Evolutionary conservation across 2,888 invertebrate genomes (phyloP), one percentile per base, ranked within the genome.

Genomic region (Habroteleia sp.): DNA sequence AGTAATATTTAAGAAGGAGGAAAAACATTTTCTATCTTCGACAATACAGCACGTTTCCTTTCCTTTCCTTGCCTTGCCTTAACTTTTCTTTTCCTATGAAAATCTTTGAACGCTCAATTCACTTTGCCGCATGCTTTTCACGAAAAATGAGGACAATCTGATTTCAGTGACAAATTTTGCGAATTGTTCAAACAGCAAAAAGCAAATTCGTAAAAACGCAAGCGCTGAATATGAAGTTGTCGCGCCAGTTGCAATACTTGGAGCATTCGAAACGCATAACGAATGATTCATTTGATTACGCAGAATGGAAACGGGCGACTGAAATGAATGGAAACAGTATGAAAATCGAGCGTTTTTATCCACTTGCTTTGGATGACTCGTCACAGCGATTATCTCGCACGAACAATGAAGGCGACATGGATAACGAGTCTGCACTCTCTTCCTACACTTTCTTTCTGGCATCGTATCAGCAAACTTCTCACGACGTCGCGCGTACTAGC

Each of bases 351-450:
- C 27, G 35, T 66, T 66, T 56, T 66, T 65, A 33, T 33, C 35
- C 52, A 52, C 50, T 48, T 52, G 48, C 65, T 39, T 20, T 8
- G 37, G 29, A 37, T 8, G 46, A 23, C 39, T 54, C 44, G 54
- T 42, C 65, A 65, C 44, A 42, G 25, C 52, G 52, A 65, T 65
- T 66, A 66, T 66, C 66, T 46, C 50, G 66, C 56, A 39, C 56
- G 56, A 48, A 66, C 66, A 66, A 66, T 66, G 14, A 11, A 14
- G 39, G 39, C 68, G 46, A 54, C 42, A 65, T 52, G 65, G 44
- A 35, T 58, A 58, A 68, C 68, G 50, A 68, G 68, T 56, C 65
- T 39, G 68, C 68, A 27, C 50, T 48, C 66, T 46, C 48, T 39
- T 56, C 48, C 44, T 48, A 8, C 33, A 13, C 58, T 41, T 46